Conservation (phyloP, 2,888 invertebrate genomes). For the Caenorhabditis sp. region DNA sequence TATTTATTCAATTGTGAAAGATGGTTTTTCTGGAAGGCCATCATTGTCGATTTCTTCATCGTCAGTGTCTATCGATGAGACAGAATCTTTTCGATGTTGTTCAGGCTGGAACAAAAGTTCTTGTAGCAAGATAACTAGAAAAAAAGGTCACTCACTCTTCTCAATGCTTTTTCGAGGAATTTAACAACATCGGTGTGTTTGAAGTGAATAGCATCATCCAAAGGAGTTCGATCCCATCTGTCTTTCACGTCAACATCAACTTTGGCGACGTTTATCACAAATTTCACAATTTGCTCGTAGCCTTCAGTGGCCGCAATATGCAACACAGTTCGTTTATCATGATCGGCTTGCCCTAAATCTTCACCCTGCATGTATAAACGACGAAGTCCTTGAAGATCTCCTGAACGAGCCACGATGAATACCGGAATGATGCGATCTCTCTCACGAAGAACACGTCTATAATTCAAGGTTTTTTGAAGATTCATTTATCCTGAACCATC, state of each 20-base stretch:
- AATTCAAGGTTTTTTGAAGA: background rate
- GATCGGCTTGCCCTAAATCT: conserved; percentile 61
- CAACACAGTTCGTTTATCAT: conserved; percentile 57
- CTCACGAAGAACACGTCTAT: conserved; percentile 31
- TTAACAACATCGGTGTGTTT: conserved; percentile 71
- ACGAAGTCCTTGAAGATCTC: conserved; percentile 35
- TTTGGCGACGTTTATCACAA: conserved; percentile 58
- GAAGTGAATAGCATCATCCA: conserved; percentile 63
- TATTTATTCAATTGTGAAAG: conserved; percentile 19
- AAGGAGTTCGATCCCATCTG: conserved; percentile 62
- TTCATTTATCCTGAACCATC: background rate
- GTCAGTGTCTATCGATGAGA: conserved; percentile 31
- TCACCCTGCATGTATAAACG: conserved; percentile 62
- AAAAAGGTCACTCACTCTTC: conserved; percentile 11
- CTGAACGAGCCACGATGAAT: conserved; percentile 39
- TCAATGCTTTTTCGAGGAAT: conserved; percentile 76
- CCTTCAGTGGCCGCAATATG: conserved; percentile 65
- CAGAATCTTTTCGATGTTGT: conserved; percentile 22
- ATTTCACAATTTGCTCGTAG: conserved; percentile 58
- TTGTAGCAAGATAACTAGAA: background rate
- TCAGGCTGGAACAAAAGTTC: conserved; percentile 18
- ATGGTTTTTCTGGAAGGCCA: conserved; percentile 28
- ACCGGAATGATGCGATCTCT: conserved; percentile 33
- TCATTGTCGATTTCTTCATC: conserved; percentile 29
- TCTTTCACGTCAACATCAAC: conserved; percentile 58